Evolutionary conservation across 1,140 invertebrate species (phyloP).

Genomic region (Lordiphosa clarofinis): DNA sequence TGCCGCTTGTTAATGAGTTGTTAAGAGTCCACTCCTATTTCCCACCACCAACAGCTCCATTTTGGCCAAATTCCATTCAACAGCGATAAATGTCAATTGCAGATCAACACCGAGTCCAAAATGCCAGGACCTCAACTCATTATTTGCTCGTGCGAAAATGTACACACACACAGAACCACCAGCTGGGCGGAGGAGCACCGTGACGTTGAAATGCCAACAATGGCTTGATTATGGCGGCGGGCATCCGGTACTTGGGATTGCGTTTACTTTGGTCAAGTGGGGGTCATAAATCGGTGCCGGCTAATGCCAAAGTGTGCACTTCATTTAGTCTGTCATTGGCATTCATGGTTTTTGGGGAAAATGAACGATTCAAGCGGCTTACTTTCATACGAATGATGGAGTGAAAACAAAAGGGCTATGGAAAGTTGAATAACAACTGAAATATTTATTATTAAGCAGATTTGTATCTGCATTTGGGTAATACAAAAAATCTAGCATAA

Average conservation of each 20-base stretch:
- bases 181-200: background rate
- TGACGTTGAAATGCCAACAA: slow-evolving; percentile 33
- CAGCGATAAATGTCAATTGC: slow-evolving; percentile 72
- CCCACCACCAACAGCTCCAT: too few species aligned
- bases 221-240: slow-evolving; percentile 10
- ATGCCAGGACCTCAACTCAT: slow-evolving; percentile 12
- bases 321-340: slow-evolving; percentile 53
- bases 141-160: slow-evolving; percentile 2
- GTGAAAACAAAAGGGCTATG: too few species aligned
- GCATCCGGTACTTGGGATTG: slow-evolving; percentile 1
- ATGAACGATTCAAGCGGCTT: too few species aligned
- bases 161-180: background rate
- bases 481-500: too few species aligned
- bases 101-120: slow-evolving; percentile 21
- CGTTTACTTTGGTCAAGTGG: slow-evolving; percentile 32
- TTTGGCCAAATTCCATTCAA: background rate
- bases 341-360: slow-evolving; percentile 4
- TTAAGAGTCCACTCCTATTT: slow-evolving; percentile 43
- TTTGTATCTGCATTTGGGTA: too few species aligned
- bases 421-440: too few species aligned
- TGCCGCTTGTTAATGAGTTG: slow-evolving; percentile 70
- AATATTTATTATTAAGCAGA: too few species aligned
- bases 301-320: slow-evolving; percentile 59
- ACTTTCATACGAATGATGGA: too few species aligned
- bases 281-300: slow-evolving; percentile 58